phyloP scores from a whole-genome alignment of 1,140 invertebrate genomes.

The Scaptomyza graminum region DNA sequence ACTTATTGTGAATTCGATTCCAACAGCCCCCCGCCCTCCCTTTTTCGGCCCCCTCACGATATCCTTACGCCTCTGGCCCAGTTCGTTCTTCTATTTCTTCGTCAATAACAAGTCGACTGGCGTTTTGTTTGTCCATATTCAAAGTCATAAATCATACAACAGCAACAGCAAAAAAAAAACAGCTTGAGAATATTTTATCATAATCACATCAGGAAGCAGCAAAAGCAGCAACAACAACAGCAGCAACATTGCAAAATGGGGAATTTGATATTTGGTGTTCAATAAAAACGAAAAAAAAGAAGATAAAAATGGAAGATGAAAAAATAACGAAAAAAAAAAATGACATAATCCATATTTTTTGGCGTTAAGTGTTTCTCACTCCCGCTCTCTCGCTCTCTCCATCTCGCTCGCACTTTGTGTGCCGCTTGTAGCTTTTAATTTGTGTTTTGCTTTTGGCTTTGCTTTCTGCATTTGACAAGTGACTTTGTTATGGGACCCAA shows the following conservation, averaged over 20 bases:
- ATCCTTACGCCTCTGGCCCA: too few relatives aligned
- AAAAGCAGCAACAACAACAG: slow-evolving; percentile 9
- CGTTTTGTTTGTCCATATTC: slow-evolving; percentile 77
- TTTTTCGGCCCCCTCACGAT: too few relatives aligned
- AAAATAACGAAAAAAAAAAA: too few relatives aligned
- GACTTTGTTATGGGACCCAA: slow-evolving; percentile 45
- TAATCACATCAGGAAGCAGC: slow-evolving; percentile 81
- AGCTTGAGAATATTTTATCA: slow-evolving; percentile 83
- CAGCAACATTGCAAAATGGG: background rate
- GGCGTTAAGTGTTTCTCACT: slow-evolving; percentile 65
- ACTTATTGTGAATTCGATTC: slow-evolving; percentile 59
- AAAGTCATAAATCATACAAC: slow-evolving; percentile 79
- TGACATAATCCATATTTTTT: slow-evolving; percentile 81
- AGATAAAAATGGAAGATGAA: background rate
- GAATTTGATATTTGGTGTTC: slow-evolving; percentile 34
- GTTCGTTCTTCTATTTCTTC: background rate
- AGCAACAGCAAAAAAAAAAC: slow-evolving; percentile 36
- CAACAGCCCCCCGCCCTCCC: background rate
- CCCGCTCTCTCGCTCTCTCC: background rate
- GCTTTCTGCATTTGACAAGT: slow-evolving; percentile 58
- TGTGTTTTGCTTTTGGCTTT: slow-evolving; percentile 49
- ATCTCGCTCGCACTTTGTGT: background rate
- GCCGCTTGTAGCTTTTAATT: slow-evolving; percentile 58
- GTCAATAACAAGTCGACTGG: slow-evolving; percentile 52
- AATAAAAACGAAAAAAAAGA: slow-evolving; percentile 67